Evolutionary conservation across 2,888 invertebrate genomes (phyloP).

Genomic region (Iphiclides podalirius): DNA sequence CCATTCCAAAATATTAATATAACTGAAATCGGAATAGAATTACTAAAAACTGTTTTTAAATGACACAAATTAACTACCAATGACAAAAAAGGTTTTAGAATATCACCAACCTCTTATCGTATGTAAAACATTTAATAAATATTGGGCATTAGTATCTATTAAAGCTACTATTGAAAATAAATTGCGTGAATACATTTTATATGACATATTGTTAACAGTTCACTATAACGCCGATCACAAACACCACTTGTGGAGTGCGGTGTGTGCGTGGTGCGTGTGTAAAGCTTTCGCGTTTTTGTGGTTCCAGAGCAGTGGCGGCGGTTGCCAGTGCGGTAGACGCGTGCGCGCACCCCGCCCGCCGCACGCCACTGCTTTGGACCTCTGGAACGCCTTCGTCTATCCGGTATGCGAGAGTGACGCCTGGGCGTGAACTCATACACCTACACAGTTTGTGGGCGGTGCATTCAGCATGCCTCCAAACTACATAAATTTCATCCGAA

Average conservation of each 20-base stretch:
- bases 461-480: neutral
- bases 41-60: no score
- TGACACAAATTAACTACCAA: no score
- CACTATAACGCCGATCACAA: conserved; percentile 18
- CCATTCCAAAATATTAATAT: no score
- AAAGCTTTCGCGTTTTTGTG: conserved; percentile 74
- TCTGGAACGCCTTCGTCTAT: conserved; percentile 83
- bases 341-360: conserved; percentile 84
- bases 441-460: conserved; percentile 17
- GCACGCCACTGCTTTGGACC: conserved; percentile 85
- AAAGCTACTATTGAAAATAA: no score
- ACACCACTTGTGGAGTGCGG: conserved; percentile 32
- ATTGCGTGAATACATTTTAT: conserved; percentile 9
- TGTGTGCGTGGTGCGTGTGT: conserved; percentile 47
- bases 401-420: conserved; percentile 81
- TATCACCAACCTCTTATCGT: no score
- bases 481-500: no score
- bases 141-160: no score
- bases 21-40: no score
- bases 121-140: no score
- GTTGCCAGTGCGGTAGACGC: conserved; percentile 78
- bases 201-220: conserved; percentile 23
- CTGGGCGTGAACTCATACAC: conserved; percentile 48
- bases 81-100: no score
- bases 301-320: conserved; percentile 82